These are phyloP conservation scores for Calliphora vicina DNA, from an alignment of 1,140 invertebrate genomes.

Conservation along the genomic window DNA sequence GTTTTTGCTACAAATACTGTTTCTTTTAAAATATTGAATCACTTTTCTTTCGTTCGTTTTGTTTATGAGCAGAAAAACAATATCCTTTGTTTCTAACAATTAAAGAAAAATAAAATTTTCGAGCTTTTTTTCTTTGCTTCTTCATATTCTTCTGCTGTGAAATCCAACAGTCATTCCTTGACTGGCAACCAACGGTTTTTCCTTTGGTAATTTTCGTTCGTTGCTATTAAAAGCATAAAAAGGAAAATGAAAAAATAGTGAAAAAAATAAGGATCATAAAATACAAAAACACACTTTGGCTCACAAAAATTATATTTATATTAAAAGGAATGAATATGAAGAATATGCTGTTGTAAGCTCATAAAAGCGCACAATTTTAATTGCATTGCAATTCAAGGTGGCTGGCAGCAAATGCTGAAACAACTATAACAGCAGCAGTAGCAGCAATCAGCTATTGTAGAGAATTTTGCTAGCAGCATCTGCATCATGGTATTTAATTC, in stretches of 20 bases:
- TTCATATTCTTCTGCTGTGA: too few species aligned
- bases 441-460: too few species aligned
- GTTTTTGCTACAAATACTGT: background rate
- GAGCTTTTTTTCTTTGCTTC: too few species aligned
- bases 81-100: background rate
- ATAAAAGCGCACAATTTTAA: constrained; percentile 38
- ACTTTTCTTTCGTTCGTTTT: background rate
- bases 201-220: background rate
- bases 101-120: background rate
- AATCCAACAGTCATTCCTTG: background rate
- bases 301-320: too few species aligned
- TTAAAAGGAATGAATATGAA: background rate
- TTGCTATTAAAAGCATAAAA: constrained; percentile 23
- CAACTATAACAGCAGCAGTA: background rate
- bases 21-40: constrained; percentile 2
- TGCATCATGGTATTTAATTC: background rate
- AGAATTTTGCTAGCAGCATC: background rate
- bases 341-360: constrained; percentile 25
- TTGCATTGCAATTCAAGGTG: constrained; percentile 37
- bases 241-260: background rate
- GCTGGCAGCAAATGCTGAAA: background rate
- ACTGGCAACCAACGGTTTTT: background rate
- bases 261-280: too few species aligned
- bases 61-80: background rate
- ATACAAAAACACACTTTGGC: too few species aligned